A percentile compares a stretch with the other conserved stretches of the same genome.
Evolutionary conservation across 1,140 invertebrate genomes (phyloP).

Genomic region (Copidosoma floridanum): DNA sequence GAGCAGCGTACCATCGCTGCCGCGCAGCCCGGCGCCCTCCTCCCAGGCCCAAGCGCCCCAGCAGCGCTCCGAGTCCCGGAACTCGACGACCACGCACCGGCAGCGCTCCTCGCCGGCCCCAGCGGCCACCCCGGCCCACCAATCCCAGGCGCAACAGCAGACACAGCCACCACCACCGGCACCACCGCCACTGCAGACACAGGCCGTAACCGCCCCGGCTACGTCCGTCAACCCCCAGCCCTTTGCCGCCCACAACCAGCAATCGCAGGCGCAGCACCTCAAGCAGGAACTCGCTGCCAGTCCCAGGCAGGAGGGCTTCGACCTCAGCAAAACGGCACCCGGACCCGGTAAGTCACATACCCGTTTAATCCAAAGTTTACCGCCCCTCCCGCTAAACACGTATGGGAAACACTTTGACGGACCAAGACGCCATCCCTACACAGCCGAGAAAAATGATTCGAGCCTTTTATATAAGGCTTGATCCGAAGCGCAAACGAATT

Average conservation of each 20-base stretch:
- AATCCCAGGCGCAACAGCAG: slow-evolving; percentile 32
- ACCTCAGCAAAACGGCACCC: slow-evolving; percentile 61
- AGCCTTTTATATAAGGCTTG: too few relatives aligned
- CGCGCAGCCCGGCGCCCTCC: slow-evolving; percentile 50
- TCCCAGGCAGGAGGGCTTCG: slow-evolving; percentile 65
- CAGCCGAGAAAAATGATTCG: too few relatives aligned
- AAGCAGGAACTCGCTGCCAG: slow-evolving; percentile 56
- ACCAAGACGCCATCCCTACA: too few relatives aligned
- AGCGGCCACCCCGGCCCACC: slow-evolving; percentile 4
- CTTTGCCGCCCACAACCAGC: slow-evolving; percentile 54
- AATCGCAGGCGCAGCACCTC: too few relatives aligned
- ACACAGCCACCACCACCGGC: slow-evolving; percentile 43
- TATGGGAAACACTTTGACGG: too few relatives aligned
- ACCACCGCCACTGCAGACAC: slow-evolving; percentile 43
- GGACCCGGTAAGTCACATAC: slow-evolving; percentile 53
- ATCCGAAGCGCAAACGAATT: slow-evolving; percentile 33
- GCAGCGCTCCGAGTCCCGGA: slow-evolving; percentile 50
- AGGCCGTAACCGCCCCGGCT: slow-evolving; percentile 19
- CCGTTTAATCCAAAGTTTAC: too few relatives aligned
- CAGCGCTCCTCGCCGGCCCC: slow-evolving; percentile 45
- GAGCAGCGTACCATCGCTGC: slow-evolving; percentile 51
- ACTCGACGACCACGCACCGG: slow-evolving; percentile 51
- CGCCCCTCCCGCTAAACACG: not conserved
- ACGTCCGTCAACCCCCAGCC: slow-evolving; percentile 39
- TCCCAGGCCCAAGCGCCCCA: slow-evolving; percentile 38